A percentile compares a stretch with the other conserved stretches of the same genome.
These are phyloP conservation scores for Epinephelus malabaricus DNA, from an alignment of 2,797 vertebrate species.

Conservation along the genomic window DNA sequence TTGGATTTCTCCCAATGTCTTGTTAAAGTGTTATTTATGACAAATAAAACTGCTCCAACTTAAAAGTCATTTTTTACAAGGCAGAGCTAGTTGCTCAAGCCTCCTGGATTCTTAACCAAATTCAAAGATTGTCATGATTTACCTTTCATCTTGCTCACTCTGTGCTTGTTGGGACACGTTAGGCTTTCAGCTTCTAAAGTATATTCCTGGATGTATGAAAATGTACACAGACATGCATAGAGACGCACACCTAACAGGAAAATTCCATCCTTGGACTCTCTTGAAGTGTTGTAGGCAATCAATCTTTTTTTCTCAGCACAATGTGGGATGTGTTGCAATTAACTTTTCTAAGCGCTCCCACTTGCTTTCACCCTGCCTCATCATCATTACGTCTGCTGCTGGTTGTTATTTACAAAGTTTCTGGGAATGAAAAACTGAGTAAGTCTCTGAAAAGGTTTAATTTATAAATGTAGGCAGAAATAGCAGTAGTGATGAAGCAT, in stretches of 20 bases:
- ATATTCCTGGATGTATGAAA: slow-evolving; percentile 33
- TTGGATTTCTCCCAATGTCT: slow-evolving; percentile 42
- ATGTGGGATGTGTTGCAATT: slow-evolving; percentile 21
- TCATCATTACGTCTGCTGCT: not conserved
- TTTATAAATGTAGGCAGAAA: not conserved
- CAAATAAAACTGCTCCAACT: slow-evolving; percentile 48
- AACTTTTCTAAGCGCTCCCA: slow-evolving; percentile 16
- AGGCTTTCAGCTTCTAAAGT: slow-evolving; percentile 20
- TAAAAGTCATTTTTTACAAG: slow-evolving; percentile 51
- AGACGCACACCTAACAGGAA: slow-evolving; percentile 48
- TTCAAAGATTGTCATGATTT: slow-evolving; percentile 52
- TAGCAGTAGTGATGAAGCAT: not conserved
- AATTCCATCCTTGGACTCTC: slow-evolving; percentile 50
- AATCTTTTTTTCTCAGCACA: slow-evolving; percentile 4
- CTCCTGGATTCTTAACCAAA: slow-evolving; percentile 42
- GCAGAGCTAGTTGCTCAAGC: slow-evolving; percentile 42
- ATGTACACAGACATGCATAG: slow-evolving; percentile 36
- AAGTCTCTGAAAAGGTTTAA: not conserved
- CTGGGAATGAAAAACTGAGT: slow-evolving; percentile 6
- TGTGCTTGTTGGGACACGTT: slow-evolving; percentile 45
- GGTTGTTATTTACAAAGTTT: slow-evolving; percentile 9
- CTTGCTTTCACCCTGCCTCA: slow-evolving; percentile 1
- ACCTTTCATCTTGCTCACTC: slow-evolving; percentile 31
- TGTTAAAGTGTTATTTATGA: slow-evolving; percentile 65
- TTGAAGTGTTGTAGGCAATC: slow-evolving; percentile 27